phyloP scores from a whole-genome alignment of 2,797 vertebrate genomes.

The Graptemys geographica region DNA sequence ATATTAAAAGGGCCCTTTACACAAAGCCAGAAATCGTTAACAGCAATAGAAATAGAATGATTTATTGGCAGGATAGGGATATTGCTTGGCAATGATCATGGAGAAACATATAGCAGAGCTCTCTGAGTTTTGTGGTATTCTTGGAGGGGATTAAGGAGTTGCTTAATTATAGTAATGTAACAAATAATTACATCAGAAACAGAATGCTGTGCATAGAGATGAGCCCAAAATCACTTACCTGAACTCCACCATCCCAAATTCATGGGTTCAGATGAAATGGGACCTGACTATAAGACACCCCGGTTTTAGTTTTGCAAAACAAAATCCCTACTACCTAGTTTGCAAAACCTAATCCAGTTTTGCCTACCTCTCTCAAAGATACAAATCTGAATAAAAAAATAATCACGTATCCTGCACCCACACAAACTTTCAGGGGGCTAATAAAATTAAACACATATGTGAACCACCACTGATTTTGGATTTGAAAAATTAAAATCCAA shows the following conservation, averaged over 20 bases:
- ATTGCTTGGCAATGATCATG: not conserved
- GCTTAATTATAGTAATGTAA: not conserved
- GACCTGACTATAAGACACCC: not conserved
- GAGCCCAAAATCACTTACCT: not conserved
- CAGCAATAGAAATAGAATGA: not conserved
- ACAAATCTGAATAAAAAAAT: not conserved
- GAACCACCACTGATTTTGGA: not conserved
- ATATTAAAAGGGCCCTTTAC: not conserved
- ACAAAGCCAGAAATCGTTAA: not conserved
- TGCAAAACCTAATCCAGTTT: not conserved
- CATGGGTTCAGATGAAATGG: slow-evolving; percentile 4
- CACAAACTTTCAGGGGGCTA: not conserved
- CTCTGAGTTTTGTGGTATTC: slow-evolving; percentile 21
- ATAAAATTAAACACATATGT: not conserved
- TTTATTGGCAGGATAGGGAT: not conserved
- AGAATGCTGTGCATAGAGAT: not conserved
- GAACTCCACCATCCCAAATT: not conserved
- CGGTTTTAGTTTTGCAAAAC: not conserved
- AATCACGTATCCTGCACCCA: not conserved
- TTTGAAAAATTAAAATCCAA: not conserved
- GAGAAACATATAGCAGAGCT: not conserved
- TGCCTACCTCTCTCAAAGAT: not conserved
- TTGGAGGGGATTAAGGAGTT: slow-evolving; percentile 4
- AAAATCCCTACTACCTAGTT: not conserved
- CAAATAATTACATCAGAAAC: slow-evolving; percentile 15